These are phyloP conservation scores for Anthrax anthrax DNA, from an alignment of 2,888 invertebrate genomes.

Conservation along the genomic window DNA sequence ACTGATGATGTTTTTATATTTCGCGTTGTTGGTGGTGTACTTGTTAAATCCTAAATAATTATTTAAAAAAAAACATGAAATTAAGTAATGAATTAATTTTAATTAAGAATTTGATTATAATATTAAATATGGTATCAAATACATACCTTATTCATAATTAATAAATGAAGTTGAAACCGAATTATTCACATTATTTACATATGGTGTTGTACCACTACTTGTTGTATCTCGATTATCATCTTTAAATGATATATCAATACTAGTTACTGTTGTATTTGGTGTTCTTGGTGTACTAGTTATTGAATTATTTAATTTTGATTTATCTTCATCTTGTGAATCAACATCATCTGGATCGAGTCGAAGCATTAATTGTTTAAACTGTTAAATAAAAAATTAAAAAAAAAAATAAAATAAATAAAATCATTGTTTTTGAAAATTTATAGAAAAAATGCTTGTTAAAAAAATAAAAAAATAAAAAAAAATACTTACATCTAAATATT, in stretches of 20 bases:
- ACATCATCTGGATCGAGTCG: slow-evolving; percentile 63
- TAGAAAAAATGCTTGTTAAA: no score
- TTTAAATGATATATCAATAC: slow-evolving; percentile 2
- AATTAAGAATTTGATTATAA: no score
- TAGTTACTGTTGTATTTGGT: slow-evolving; percentile 1
- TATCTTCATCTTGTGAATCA: slow-evolving; percentile 42
- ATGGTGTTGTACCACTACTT: slow-evolving; percentile 10
- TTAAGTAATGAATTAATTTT: no score
- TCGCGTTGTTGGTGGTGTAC: slow-evolving; percentile 17
- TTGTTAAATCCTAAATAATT: slow-evolving; percentile 2
- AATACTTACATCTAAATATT: slow-evolving; percentile 70
- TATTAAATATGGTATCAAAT: no score
- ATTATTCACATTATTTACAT: slow-evolving; percentile 16
- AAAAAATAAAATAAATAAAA: neutral
- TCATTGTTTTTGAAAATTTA: no score
- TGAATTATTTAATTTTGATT: slow-evolving; percentile 23
- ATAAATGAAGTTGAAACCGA: slow-evolving; percentile 5
- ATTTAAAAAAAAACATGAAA: no score
- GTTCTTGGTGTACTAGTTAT: slow-evolving; percentile 14
- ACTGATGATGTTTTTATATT: neutral
- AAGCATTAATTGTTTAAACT: slow-evolving; percentile 75
- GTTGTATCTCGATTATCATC: slow-evolving; percentile 8
- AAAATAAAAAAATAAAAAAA: no score
- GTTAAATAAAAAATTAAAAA: slow-evolving; percentile 22
- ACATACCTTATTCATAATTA: slow-evolving; percentile 1